Conservation (phyloP, 1,140 invertebrate genomes). For the Elysia chlorotica region DNA sequence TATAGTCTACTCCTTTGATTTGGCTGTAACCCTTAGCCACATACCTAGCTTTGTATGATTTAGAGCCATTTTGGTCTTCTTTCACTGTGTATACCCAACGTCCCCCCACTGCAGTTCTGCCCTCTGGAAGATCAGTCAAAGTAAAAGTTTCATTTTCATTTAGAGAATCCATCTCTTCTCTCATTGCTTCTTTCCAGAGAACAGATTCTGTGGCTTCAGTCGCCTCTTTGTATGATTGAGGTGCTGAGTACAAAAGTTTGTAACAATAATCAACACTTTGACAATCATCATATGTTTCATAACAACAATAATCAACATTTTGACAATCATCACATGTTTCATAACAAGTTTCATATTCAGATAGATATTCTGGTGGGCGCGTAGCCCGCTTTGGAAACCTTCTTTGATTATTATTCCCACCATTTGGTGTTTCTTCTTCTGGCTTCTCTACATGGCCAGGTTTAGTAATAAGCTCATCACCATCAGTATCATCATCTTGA, state of each 20-base stretch:
- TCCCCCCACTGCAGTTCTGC: conserved; percentile 52
- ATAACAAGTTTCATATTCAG: background rate
- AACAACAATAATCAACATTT: conserved; percentile 2
- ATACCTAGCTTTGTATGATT: conserved; percentile 57
- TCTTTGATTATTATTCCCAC: conserved; percentile 2
- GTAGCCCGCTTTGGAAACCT: too few relatives aligned
- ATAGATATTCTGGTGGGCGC: too few relatives aligned
- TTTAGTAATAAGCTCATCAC: background rate
- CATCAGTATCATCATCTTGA: background rate
- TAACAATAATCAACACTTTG: too few relatives aligned
- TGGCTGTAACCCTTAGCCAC: conserved; percentile 58
- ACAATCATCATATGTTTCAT: background rate
- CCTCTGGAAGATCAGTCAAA: conserved; percentile 45
- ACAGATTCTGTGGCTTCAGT: conserved; percentile 36
- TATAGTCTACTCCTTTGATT: conserved; percentile 33
- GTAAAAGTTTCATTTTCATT: conserved; percentile 58
- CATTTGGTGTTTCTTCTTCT: background rate
- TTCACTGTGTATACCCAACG: conserved; percentile 55
- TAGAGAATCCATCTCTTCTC: conserved; percentile 53
- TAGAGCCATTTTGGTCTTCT: background rate
- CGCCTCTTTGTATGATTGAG: conserved; percentile 47
- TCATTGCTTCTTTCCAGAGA: conserved; percentile 57
- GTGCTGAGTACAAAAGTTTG: too few relatives aligned
- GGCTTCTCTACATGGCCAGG: background rate
- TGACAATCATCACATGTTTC: conserved; percentile 11